Base-by-base conservation (phyloP, 2,888 invertebrate species). In the Sesia bembeciformis region DNA sequence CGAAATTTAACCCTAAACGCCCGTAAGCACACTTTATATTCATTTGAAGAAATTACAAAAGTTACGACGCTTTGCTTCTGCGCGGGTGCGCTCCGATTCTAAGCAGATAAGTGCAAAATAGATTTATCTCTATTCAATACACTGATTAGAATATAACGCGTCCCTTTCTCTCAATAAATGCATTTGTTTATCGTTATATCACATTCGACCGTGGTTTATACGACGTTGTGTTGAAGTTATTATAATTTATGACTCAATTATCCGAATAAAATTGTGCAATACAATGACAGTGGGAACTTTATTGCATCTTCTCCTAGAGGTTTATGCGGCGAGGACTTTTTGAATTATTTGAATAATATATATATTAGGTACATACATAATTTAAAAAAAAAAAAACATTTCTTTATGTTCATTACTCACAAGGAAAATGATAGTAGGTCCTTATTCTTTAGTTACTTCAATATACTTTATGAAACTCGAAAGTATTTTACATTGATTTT, bases 101-200 rank as follows among this genome's bases (percentile, higher is more conserved):
- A 64, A 68, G 61, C 60, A 64, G 68, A 71, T 68, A 66, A 64
- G 54, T 56, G 60, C 60, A 66, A 68, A 66, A 68, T 67, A 62
- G 60, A 63, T 64, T 66, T 68, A 67, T 72, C 72, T 68, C 72
- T 66, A 63, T 74, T 57, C 60, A 65, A 68, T 68, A 58, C 55
- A 39, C 52, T 52, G 52, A 50, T 50, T 50, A 50, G 50, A 50
- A 46, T 46, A 46, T 46, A 46, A 46, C 7, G 46, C 55, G 52
- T 67, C 67, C 60, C 67, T 60, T 55, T 68, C 62, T 49, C 53
- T 53, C 61, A 54, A 58, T 61, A 58, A 56, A 52, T 60, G 60
- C 46, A 46, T 60, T 62, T 60, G 62, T 62, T 62, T 61, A 57
- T 54, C 58, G 60, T 57, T 57, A 58, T 53, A 55, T 56, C 59